Conservation (phyloP, 2,888 invertebrate species). For the Mythimna albipuncta region DNA sequence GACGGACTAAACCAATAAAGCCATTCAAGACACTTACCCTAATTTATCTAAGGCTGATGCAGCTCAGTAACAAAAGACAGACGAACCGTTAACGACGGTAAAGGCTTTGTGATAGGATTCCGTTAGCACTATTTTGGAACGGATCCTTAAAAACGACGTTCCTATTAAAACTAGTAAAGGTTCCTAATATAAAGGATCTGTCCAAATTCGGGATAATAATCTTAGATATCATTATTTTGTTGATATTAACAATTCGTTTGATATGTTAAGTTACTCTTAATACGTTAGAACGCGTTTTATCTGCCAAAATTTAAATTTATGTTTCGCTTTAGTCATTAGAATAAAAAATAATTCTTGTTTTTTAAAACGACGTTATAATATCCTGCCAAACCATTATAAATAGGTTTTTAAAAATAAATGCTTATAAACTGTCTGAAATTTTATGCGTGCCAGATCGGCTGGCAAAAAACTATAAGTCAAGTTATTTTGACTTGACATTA, state of each 20-base stretch:
- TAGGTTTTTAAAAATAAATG: not conserved
- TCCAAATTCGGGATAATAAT: not conserved
- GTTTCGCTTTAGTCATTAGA: not conserved
- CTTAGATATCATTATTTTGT: not conserved
- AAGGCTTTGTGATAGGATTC: not conserved
- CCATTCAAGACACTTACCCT: not conserved
- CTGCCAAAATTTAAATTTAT: not conserved
- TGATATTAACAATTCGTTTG: not conserved
- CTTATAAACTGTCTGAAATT: not conserved
- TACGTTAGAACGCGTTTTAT: not conserved
- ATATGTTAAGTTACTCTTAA: not conserved
- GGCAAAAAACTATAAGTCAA: not conserved
- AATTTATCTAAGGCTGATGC: not conserved
- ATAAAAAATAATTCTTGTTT: not conserved
- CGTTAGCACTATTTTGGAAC: not conserved
- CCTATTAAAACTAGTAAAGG: conserved; percentile 9
- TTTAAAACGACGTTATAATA: not conserved
- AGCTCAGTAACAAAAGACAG: not conserved
- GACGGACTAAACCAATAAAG: too few relatives aligned
- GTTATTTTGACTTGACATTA: too few relatives aligned
- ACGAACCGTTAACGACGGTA: not conserved
- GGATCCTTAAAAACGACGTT: conserved; percentile 2
- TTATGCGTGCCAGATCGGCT: not conserved
- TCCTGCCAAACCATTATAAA: not conserved
- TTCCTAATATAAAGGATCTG: not conserved